phyloP scores from a whole-genome alignment of 1,140 invertebrate species.

The Bombus soroeensis region DNA sequence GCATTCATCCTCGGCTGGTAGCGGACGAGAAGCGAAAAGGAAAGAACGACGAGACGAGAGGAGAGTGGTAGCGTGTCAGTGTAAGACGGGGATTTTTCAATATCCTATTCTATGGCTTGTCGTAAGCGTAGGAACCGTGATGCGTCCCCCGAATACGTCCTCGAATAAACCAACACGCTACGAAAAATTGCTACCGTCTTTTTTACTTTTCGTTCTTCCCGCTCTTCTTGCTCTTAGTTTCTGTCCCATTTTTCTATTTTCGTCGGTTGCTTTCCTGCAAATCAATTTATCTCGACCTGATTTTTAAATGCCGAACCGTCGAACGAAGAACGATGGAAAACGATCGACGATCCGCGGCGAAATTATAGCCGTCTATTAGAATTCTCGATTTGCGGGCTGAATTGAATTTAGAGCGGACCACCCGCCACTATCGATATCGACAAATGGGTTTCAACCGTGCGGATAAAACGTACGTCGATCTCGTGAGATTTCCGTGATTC shows the following conservation, averaged over 20 bases:
- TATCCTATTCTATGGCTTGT: slow-evolving; percentile 65
- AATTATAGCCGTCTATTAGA: slow-evolving; percentile 64
- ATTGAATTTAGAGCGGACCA: slow-evolving; percentile 57
- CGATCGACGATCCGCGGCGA: slow-evolving; percentile 35
- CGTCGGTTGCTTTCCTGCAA: no score
- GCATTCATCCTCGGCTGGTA: slow-evolving; percentile 61
- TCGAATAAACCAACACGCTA: slow-evolving; percentile 23
- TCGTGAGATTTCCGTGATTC: slow-evolving; percentile 52
- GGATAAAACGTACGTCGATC: slow-evolving; percentile 64
- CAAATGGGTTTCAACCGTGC: slow-evolving; percentile 57
- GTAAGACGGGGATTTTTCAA: slow-evolving; percentile 75
- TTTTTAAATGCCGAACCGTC: neutral
- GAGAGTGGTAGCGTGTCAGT: slow-evolving; percentile 55
- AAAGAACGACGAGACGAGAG: slow-evolving; percentile 3
- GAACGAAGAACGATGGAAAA: slow-evolving; percentile 4
- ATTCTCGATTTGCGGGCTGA: slow-evolving; percentile 48
- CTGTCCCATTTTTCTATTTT: neutral
- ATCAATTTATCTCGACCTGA: slow-evolving; percentile 2
- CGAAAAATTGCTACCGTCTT: neutral
- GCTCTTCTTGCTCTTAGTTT: no score
- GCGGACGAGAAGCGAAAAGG: slow-evolving; percentile 40
- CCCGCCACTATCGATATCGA: slow-evolving; percentile 47
- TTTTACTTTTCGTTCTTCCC: neutral
- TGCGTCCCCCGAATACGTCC: slow-evolving; percentile 29
- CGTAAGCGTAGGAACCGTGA: slow-evolving; percentile 43